phyloP scores from a whole-genome alignment of 2,797 vertebrate genomes.

The Rhinella marina region DNA sequence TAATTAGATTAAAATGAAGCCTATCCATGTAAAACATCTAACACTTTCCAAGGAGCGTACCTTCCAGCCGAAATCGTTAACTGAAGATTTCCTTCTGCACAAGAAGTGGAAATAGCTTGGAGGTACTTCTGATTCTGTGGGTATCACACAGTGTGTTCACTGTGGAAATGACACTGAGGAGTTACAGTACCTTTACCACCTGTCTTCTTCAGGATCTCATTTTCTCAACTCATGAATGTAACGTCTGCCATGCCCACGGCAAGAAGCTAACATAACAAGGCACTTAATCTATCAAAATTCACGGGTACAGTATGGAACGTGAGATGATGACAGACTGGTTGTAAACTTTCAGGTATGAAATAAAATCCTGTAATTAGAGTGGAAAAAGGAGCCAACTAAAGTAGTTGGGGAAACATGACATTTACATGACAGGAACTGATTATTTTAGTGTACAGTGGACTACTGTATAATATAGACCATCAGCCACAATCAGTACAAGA shows the following conservation, averaged over 20 bases:
- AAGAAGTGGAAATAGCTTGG: background rate
- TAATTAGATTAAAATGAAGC: background rate
- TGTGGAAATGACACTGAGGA: background rate
- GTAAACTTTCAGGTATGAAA: constrained; percentile 5
- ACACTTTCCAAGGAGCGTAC: no score
- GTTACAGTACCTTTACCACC: background rate
- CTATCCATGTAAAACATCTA: background rate
- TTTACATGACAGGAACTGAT: background rate
- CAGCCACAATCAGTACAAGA: no score
- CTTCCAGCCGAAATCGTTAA: background rate
- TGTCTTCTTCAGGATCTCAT: constrained; percentile 3
- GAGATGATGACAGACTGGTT: background rate
- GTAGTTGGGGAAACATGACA: background rate
- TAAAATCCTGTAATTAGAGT: background rate
- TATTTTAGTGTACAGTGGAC: background rate
- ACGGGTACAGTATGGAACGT: background rate
- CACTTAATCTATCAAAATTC: constrained; percentile 18
- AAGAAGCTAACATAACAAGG: constrained; percentile 26
- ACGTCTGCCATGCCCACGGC: background rate
- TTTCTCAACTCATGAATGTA: constrained; percentile 6
- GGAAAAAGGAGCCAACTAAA: background rate
- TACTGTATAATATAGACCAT: no score
- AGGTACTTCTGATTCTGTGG: background rate
- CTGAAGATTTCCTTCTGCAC: background rate
- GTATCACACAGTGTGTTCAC: background rate